These are phyloP conservation scores for Falco berigora DNA, from an alignment of 2,797 vertebrate genomes.

Conservation along the genomic window DNA sequence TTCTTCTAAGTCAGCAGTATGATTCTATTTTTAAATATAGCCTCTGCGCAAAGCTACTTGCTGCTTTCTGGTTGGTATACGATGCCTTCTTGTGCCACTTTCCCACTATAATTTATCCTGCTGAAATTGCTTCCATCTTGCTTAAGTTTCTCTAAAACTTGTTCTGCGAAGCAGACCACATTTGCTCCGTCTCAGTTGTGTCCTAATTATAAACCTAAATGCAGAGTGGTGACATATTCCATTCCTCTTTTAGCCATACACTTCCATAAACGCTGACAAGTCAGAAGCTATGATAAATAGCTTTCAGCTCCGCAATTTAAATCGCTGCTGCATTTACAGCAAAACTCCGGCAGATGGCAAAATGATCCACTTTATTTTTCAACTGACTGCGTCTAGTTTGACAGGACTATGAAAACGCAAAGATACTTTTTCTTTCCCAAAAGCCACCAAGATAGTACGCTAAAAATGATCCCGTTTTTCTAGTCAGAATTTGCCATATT, in stretches of 20 bases:
- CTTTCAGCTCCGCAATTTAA: not conserved
- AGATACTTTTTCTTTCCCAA: not conserved
- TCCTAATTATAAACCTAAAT: constrained; percentile 71
- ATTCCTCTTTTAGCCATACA: constrained; percentile 52
- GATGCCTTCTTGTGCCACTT: constrained; percentile 13
- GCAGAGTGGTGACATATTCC: constrained; percentile 58
- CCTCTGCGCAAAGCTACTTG: not conserved
- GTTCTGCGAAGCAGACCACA: not conserved
- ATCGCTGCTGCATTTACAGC: not conserved
- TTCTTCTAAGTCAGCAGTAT: not conserved
- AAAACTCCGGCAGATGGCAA: constrained; percentile 23
- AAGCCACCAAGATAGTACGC: fast-evolving
- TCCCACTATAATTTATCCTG: not conserved
- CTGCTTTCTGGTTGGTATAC: not conserved
- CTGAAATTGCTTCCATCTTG: constrained; percentile 48
- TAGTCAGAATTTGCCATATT: not conserved
- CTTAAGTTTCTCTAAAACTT: constrained; percentile 21
- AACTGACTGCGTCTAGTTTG: not conserved
- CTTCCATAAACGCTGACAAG: constrained; percentile 53
- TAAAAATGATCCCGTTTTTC: not conserved
- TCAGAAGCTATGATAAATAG: constrained; percentile 5
- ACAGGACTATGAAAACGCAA: not conserved
- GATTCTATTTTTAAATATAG: constrained; percentile 36
- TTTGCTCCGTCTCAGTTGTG: constrained; percentile 47
- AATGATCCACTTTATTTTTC: not conserved